Percentiles rank a stretch among this genome's conserved stretches.
phyloP scores from a whole-genome alignment of 2,113 vertebrate species.

The Rhabdornis inornatus region DNA sequence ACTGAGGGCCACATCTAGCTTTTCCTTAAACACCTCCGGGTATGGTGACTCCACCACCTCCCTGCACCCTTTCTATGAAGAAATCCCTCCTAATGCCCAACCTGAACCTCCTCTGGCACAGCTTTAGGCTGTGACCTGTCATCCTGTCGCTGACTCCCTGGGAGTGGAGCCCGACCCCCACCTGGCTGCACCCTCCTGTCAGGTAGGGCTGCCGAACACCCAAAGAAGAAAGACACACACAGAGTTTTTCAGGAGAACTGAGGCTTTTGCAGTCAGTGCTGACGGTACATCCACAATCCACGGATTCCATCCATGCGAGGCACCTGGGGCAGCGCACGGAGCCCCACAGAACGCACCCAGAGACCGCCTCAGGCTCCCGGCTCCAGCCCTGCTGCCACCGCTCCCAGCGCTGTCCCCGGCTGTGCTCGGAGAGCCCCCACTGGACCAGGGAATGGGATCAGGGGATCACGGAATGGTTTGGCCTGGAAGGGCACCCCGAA shows the following conservation, averaged over 20 bases:
- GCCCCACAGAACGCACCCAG: accelerated
- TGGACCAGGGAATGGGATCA: too few species aligned
- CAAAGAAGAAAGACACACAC: not conserved
- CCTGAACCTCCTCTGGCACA: not conserved
- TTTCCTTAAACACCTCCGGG: not conserved
- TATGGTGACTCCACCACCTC: not conserved
- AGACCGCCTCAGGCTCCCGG: accelerated
- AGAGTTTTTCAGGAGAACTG: not conserved
- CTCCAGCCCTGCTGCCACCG: not conserved
- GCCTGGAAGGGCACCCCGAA: not conserved
- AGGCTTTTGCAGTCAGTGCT: not conserved
- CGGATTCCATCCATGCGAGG: not conserved
- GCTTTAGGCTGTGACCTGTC: not conserved
- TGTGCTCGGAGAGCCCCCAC: accelerated
- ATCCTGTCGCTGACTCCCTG: not conserved
- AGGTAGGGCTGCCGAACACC: not conserved
- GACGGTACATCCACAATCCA: accelerated
- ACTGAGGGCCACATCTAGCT: accelerated
- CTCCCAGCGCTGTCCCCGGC: not conserved
- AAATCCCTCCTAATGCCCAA: not conserved
- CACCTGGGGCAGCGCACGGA: accelerated
- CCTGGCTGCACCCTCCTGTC: not conserved
- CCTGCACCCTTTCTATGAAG: not conserved
- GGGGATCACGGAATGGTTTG: accelerated
- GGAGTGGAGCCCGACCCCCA: not conserved